Conservation (phyloP, 2,113 vertebrate species). For the Callaeas wilsoni region DNA sequence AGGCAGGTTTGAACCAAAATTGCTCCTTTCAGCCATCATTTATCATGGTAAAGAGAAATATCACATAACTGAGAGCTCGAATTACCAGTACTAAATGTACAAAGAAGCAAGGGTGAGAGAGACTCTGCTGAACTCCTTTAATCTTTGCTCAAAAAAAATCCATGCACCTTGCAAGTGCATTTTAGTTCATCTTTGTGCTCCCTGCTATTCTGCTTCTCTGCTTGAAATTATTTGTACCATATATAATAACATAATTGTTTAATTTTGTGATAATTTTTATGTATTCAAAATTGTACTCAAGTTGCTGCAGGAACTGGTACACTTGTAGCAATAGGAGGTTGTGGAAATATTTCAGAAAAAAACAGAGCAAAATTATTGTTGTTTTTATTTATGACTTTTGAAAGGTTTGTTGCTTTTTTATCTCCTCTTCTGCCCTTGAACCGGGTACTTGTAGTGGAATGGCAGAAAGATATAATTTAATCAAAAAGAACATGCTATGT, state of each 20-base stretch:
- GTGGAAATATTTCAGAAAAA: neutral
- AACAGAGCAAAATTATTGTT: neutral
- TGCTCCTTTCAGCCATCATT: neutral
- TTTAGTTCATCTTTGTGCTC: neutral
- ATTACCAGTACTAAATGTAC: neutral
- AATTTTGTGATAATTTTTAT: neutral
- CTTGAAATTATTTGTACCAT: neutral
- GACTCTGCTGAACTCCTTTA: neutral
- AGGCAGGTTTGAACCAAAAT: neutral
- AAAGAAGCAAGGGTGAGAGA: neutral
- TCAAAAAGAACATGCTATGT: conserved; percentile 12
- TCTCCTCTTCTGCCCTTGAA: neutral
- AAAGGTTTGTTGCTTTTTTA: neutral
- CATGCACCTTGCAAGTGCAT: neutral
- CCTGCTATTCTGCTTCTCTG: neutral
- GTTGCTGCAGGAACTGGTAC: neutral
- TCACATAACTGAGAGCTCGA: neutral
- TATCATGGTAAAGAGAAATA: neutral
- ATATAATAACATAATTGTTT: neutral
- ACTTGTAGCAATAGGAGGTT: neutral
- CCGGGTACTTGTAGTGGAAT: neutral
- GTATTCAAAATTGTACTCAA: neutral
- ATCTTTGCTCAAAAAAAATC: neutral
- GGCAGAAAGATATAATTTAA: conserved; percentile 47
- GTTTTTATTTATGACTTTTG: conserved; percentile 1